These are phyloP conservation scores for Pseudeuparius sepicola DNA, from an alignment of 2,888 invertebrate genomes.

Conservation along the genomic window DNA sequence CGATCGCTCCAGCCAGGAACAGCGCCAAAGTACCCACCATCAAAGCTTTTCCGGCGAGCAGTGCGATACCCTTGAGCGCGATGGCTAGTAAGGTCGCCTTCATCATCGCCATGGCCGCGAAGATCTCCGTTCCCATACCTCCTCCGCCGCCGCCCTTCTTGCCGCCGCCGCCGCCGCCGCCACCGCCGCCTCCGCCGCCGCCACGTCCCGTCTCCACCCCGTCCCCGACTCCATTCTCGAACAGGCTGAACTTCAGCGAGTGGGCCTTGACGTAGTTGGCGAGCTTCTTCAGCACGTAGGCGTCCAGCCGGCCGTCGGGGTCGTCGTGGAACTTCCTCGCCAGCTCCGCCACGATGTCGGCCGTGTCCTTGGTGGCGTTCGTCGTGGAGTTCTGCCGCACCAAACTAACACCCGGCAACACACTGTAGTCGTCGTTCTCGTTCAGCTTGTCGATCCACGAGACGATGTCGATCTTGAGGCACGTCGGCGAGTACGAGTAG, in stretches of 20 bases:
- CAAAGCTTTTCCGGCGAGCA: slow-evolving; percentile 68
- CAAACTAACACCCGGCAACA: slow-evolving; percentile 61
- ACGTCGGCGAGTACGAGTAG: slow-evolving; percentile 54
- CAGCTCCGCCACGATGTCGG: slow-evolving; percentile 59
- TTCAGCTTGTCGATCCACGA: slow-evolving; percentile 62
- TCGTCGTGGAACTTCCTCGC: slow-evolving; percentile 63
- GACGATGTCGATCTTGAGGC: slow-evolving; percentile 63
- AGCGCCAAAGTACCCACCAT: slow-evolving; percentile 70
- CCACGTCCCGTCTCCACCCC: slow-evolving; percentile 24
- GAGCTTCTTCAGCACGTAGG: slow-evolving; percentile 57
- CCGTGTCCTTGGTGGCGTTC: slow-evolving; percentile 43
- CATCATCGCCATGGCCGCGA: too few species aligned
- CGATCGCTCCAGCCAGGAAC: slow-evolving; percentile 61
- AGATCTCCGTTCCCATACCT: too few species aligned
- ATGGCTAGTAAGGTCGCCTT: slow-evolving; percentile 61
- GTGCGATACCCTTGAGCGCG: slow-evolving; percentile 59
- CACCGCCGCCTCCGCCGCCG: slow-evolving; percentile 32
- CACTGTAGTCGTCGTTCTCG: slow-evolving; percentile 52
- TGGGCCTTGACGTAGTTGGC: slow-evolving; percentile 59
- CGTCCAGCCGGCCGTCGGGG: slow-evolving; percentile 62
- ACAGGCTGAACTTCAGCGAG: slow-evolving; percentile 55
- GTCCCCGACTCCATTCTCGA: slow-evolving; percentile 29
- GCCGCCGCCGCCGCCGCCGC: too few species aligned
- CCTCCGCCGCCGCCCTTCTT: slow-evolving; percentile 40
- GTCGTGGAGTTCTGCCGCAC: slow-evolving; percentile 46